These are phyloP conservation scores for Hydropsyche betteni DNA, from an alignment of 2,888 invertebrate species.

Conservation along the genomic window DNA sequence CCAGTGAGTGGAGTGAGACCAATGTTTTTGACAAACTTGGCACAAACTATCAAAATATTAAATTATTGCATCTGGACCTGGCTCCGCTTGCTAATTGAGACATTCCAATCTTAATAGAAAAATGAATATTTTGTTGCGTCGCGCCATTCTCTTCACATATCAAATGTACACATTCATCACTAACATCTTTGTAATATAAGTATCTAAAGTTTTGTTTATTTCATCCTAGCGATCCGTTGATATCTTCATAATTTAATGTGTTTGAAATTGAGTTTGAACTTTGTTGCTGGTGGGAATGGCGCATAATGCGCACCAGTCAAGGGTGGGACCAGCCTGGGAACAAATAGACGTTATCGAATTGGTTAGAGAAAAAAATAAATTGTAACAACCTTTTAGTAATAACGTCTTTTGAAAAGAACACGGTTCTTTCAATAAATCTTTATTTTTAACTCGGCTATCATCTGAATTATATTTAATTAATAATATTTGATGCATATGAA, in stretches of 20 bases:
- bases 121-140: slow-evolving; percentile 45
- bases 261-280: too few species aligned
- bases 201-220: too few species aligned
- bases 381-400: slow-evolving; percentile 25
- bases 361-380: slow-evolving; percentile 37
- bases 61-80: slow-evolving; percentile 10
- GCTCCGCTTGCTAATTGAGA: slow-evolving; percentile 48
- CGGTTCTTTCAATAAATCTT: slow-evolving; percentile 8
- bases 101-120: slow-evolving; percentile 52
- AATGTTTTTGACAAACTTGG: slow-evolving; percentile 37
- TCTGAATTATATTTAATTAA: slow-evolving; percentile 2
- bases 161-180: neutral
- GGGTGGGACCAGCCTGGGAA: slow-evolving; percentile 69
- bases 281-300: slow-evolving; percentile 27
- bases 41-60: slow-evolving; percentile 34
- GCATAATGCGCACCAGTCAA: slow-evolving; percentile 57
- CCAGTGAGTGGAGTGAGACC: slow-evolving; percentile 47
- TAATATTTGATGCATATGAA: neutral
- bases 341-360: slow-evolving; percentile 60
- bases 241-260: too few species aligned
- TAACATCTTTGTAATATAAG: neutral
- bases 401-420: slow-evolving; percentile 28
- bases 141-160: slow-evolving; percentile 38
- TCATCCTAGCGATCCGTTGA: too few species aligned
- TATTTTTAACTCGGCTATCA: slow-evolving; percentile 15